Percentiles rank a stretch among this genome's conserved stretches.
These are phyloP conservation scores for Ormyrus labotus DNA, from an alignment of 2,888 invertebrate genomes.

Conservation along the genomic window DNA sequence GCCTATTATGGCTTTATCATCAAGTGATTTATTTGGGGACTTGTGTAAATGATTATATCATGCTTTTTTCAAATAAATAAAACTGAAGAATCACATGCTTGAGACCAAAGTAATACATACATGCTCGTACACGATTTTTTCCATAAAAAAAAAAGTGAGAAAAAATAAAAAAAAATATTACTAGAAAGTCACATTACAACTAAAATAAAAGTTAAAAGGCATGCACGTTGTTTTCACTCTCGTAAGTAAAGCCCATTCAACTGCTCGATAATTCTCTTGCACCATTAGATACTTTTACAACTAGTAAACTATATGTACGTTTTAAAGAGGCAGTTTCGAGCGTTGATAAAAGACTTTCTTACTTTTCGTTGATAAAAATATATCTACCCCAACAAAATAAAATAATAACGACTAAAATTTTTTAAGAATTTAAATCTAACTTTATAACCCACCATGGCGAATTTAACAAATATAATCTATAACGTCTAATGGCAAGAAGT, in stretches of 20 bases:
- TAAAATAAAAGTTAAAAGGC: slow-evolving; percentile 50
- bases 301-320: slow-evolving; percentile 11
- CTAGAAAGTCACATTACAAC: slow-evolving; percentile 43
- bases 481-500: not conserved
- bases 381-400: slow-evolving; percentile 18
- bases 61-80: slow-evolving; percentile 60
- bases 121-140: slow-evolving; percentile 52
- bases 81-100: slow-evolving; percentile 57
- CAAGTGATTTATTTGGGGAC: slow-evolving; percentile 72
- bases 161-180: slow-evolving; percentile 39
- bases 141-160: slow-evolving; percentile 42
- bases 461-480: not conserved
- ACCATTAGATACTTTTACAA: slow-evolving; percentile 15
- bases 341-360: slow-evolving; percentile 13
- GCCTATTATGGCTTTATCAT: slow-evolving; percentile 64
- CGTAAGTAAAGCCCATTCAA: slow-evolving; percentile 33
- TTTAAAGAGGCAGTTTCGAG: slow-evolving; percentile 32
- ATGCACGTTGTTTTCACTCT: slow-evolving; percentile 50
- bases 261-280: slow-evolving; percentile 41
- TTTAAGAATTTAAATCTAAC: not conserved
- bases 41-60: slow-evolving; percentile 72
- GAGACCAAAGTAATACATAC: slow-evolving; percentile 54
- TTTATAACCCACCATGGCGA: not conserved
- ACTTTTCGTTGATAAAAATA: slow-evolving; percentile 34
- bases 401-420: not conserved